These are phyloP conservation scores for Helostoma temminkii DNA, from an alignment of 2,797 vertebrate species.

Conservation along the genomic window DNA sequence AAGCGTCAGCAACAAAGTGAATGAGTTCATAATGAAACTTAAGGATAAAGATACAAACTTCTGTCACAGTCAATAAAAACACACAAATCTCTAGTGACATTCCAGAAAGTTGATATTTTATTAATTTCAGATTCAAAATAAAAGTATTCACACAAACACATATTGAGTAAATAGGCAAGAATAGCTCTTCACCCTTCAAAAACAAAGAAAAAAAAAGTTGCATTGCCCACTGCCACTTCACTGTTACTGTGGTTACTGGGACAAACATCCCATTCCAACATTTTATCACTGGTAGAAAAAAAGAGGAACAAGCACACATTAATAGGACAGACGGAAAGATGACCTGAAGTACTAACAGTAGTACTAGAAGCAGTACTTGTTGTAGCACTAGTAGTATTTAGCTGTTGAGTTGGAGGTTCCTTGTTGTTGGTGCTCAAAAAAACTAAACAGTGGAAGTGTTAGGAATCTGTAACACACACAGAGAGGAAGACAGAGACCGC, in stretches of 20 bases:
- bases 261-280: slow-evolving; percentile 73
- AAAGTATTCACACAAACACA: slow-evolving; percentile 87
- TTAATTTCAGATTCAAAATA: slow-evolving; percentile 84
- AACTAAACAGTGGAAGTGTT: slow-evolving; percentile 69
- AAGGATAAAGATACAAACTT: too few relatives aligned
- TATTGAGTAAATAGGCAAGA: slow-evolving; percentile 83
- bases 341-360: slow-evolving; percentile 66
- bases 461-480: slow-evolving; percentile 70
- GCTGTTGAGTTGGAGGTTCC: slow-evolving; percentile 68
- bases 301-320: slow-evolving; percentile 73
- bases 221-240: slow-evolving; percentile 70
- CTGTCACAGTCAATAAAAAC: slow-evolving; percentile 20
- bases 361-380: slow-evolving; percentile 66
- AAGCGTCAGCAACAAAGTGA: too few relatives aligned
- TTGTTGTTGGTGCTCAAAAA: slow-evolving; percentile 64
- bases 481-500: slow-evolving; percentile 13
- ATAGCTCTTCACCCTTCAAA: slow-evolving; percentile 74
- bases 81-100: slow-evolving; percentile 61
- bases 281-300: slow-evolving; percentile 67
- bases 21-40: too few relatives aligned
- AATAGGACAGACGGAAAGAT: slow-evolving; percentile 69
- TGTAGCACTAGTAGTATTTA: slow-evolving; percentile 69
- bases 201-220: slow-evolving; percentile 54
- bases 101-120: slow-evolving; percentile 82
- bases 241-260: slow-evolving; percentile 66